Percentiles rank a stretch among this genome's conserved stretches.
phyloP scores from a whole-genome alignment of 2,113 vertebrate genomes.

The Peucedramus taeniatus region DNA sequence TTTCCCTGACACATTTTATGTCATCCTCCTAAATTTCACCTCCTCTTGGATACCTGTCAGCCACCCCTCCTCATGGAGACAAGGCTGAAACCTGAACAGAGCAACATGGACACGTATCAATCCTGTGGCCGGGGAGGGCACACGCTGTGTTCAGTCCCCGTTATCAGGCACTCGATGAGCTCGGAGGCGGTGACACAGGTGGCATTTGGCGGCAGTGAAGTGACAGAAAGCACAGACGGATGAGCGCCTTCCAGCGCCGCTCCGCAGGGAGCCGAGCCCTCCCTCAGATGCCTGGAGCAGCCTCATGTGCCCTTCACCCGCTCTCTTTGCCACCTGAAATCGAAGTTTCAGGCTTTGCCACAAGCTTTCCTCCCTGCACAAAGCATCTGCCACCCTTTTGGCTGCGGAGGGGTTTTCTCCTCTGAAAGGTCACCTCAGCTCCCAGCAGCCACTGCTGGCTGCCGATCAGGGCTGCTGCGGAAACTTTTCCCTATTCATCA shows the following conservation, averaged over 20 bases:
- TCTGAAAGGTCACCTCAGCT: neutral
- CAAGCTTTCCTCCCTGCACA: neutral
- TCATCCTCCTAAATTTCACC: neutral
- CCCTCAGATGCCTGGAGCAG: neutral
- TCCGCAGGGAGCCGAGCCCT: neutral
- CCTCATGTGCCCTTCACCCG: neutral
- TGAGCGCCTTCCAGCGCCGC: neutral
- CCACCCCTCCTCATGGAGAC: neutral
- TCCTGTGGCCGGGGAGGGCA: neutral
- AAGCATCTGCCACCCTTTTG: neutral
- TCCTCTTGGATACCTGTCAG: neutral
- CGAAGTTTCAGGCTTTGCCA: neutral
- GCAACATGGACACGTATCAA: fast-evolving
- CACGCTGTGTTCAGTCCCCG: neutral
- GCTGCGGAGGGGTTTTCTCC: neutral
- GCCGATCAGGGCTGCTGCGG: neutral
- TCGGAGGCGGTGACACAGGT: neutral
- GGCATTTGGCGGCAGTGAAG: neutral
- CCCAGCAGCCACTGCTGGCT: neutral
- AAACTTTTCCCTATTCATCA: neutral
- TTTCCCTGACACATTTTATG: neutral
- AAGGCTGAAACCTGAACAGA: neutral
- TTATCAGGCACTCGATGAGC: neutral
- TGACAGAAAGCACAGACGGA: fast-evolving
- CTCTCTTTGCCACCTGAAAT: neutral